Evolutionary conservation across 2,888 invertebrate genomes (phyloP), one percentile per base, ranked within the genome.

Genomic region (Chrysina gloriosa): DNA sequence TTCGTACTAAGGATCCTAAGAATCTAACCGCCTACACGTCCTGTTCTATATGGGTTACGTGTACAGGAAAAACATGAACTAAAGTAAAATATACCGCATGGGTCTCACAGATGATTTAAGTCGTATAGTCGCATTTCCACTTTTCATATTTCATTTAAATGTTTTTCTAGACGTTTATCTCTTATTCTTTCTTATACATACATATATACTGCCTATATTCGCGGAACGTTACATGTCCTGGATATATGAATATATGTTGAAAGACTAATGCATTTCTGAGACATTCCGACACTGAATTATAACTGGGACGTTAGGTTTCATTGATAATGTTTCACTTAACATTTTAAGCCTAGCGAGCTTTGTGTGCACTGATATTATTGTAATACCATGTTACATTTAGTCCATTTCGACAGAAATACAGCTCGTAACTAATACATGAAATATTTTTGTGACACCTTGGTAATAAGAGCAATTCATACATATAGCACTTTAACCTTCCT

Each of bases 101-200:
- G 45, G 45, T 19, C 16, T 45, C 14, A 7, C 45, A 45, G 45
- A 48, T 48, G 48, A 48, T 25, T 23, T n/a, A 48, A 48, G 9
- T 14, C 25, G 5, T 23, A 48, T 25, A 48, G 25, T 25, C 23
- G 27, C 6, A 27, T 50, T 27, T 50, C 27, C 29, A 36, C 21
- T 23, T 56, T n/a, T 23, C 39, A 36, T 56, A 56, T 56, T 36
- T 56, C 23, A 56, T 25, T 36, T 31, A 34, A 54, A 54, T 54
- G 14, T 50, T 50, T 50, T 50, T 27, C 25, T 48, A 48, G 23
- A 25, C 14, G 9, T 50, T 16, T 27, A n/a, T 50, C 11, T 11
- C 14, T 50, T 50, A 27, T 50, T 50, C 29, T 19, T 50, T 7
- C 16, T 14, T 16, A 45, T 19, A 19, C 7, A 16, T 19, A n/a